Conservation (phyloP, 2,113 vertebrate species). For the Boulengerochromis microlepis region DNA sequence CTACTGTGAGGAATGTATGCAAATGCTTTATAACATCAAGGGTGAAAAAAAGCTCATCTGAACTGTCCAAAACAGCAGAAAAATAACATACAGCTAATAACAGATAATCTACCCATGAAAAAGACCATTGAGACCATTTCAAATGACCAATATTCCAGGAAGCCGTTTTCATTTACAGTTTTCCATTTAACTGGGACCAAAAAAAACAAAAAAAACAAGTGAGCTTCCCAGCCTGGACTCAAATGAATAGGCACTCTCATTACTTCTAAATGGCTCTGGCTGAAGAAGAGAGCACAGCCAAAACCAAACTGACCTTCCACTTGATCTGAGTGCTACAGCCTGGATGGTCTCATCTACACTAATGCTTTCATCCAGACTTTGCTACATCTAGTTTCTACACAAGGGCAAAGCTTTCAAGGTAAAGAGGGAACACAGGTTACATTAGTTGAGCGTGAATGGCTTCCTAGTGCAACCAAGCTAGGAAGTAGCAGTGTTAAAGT, state of each 20-base stretch:
- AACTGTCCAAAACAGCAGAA: neutral
- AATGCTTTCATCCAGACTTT: slow-evolving; percentile 38
- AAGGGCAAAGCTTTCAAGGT: slow-evolving; percentile 56
- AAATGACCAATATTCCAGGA: neutral
- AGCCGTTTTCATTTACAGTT: neutral
- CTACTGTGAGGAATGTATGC: neutral
- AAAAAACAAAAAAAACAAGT: neutral
- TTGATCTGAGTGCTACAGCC: slow-evolving; percentile 36
- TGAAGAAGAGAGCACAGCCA: slow-evolving; percentile 22
- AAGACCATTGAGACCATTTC: neutral
- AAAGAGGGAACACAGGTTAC: slow-evolving; percentile 31
- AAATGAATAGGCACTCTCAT: slow-evolving; percentile 23
- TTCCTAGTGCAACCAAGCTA: neutral
- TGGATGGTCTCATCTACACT: slow-evolving; percentile 23
- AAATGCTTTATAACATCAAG: neutral
- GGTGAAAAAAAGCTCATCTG: neutral
- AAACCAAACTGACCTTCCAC: slow-evolving; percentile 43
- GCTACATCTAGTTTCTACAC: neutral
- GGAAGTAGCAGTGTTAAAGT: neutral
- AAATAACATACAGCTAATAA: neutral
- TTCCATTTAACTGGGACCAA: neutral
- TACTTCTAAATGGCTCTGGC: slow-evolving; percentile 33
- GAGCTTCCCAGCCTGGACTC: neutral
- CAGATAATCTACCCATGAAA: neutral
- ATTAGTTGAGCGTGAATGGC: slow-evolving; percentile 3